Base-by-base conservation (phyloP, 2,888 invertebrate genomes). In the Acanthopleura granulata region DNA sequence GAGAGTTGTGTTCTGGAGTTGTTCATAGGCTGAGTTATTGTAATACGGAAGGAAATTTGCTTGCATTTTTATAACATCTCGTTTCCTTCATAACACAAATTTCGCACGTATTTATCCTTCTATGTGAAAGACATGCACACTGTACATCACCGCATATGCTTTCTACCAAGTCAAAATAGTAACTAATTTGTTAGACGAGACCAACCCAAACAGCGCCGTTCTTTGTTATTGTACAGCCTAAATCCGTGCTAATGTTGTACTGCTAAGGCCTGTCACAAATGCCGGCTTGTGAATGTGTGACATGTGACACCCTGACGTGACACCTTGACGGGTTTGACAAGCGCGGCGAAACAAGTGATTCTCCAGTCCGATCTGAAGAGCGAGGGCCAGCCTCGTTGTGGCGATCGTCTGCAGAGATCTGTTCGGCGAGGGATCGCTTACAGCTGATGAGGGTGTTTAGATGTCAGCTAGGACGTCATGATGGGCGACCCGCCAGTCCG, bases 271-370 rank as follows among this genome's bases (percentile, higher is more conserved):
- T 62, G 62, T 62, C 62, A 62, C 62, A n/a, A 18, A 18, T 22
- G 62, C 22, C 62, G 15, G 12, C 66, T 22, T 27, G 29, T 25
- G 66, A 6, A 27, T 1, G 29, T 66, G 66, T 27, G 25, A 66
- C 66, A 66, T 14, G 66, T 27, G 66, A 66, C 66, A 66, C 25
- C 16, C 66, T 66, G 66, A 40, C 40, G 40, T 40, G 40, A 40
- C 66, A 66, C 66, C 25, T 66, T 66, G 66, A 66, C 66, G 66
- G 22, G 18, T 66, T 27, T 66, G 66, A 66, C 66, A 66, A 27
- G 4, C 66, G 29, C 6, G 25, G 27, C 16, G 66, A 66, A 66
- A 66, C 66, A 66, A 66, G 66, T 14, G 66, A 27, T 66, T 66
- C 66, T 66, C 66, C 66, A 66, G 66, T 27, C 29, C 3, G 29